Conservation (phyloP, 2,888 invertebrate species). For the Barypeithes pellucidus region DNA sequence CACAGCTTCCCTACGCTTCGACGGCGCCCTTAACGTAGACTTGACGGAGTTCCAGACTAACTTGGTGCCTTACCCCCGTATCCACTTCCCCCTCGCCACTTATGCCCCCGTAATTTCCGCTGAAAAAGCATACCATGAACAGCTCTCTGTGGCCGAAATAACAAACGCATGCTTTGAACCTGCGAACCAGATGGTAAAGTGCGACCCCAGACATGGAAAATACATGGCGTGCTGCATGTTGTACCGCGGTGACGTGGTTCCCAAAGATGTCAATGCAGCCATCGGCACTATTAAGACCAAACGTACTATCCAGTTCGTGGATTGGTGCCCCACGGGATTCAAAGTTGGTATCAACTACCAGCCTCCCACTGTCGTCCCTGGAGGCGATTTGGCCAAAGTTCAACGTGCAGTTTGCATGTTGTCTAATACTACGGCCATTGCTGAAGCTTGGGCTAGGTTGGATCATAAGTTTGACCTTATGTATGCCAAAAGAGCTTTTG, state of each 20-base stretch:
- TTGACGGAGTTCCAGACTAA: conserved; percentile 86
- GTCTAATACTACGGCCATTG: conserved; percentile 96
- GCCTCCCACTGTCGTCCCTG: conserved; percentile 93
- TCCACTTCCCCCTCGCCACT: conserved; percentile 87
- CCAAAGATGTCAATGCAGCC: conserved; percentile 94
- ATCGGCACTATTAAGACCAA: conserved; percentile 96
- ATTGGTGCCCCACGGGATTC: conserved; percentile 90
- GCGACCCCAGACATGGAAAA: conserved; percentile 92
- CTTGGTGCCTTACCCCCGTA: conserved; percentile 88
- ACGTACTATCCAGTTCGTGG: conserved; percentile 92
- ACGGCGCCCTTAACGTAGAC: conserved; percentile 77
- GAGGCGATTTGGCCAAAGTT: conserved; percentile 94
- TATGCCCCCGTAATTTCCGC: conserved; percentile 81
- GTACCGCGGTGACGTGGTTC: conserved; percentile 89
- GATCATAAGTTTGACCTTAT: conserved; percentile 88
- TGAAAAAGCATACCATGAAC: conserved; percentile 77
- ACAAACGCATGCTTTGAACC: conserved; percentile 89
- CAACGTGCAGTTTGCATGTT: conserved; percentile 98
- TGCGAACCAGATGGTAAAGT: conserved; percentile 89
- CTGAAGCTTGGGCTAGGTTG: conserved; percentile 96
- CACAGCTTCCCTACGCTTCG: conserved; percentile 81
- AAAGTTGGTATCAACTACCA: conserved; percentile 93
- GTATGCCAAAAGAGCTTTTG: conserved; percentile 98
- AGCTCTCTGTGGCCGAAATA: conserved; percentile 78
- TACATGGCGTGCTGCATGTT: conserved; percentile 97